Conservation (phyloP, 2,888 invertebrate genomes). For the Aporophyla nigra region DNA sequence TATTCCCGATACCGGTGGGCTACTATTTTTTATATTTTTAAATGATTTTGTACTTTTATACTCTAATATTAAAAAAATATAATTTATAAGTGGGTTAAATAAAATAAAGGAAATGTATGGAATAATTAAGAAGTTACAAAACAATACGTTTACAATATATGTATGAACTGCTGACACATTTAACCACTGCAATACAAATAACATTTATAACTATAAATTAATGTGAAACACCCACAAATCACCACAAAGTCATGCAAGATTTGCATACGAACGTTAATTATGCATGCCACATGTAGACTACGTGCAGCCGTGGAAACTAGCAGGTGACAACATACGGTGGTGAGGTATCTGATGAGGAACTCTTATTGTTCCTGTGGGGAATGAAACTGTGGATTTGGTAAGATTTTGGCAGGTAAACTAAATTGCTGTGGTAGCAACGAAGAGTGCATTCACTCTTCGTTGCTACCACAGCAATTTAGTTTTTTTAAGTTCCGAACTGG, state of each 20-base stretch:
- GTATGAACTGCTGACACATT: background rate
- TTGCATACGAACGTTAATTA: constrained; percentile 39
- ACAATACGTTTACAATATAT: background rate
- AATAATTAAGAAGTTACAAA: background rate
- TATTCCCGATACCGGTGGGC: too few relatives aligned
- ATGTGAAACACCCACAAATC: constrained; percentile 47
- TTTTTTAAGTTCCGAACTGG: too few relatives aligned
- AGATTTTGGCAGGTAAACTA: background rate
- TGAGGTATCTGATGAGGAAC: background rate
- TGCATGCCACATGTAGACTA: constrained; percentile 30
- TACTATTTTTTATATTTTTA: too few relatives aligned
- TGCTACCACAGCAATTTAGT: too few relatives aligned
- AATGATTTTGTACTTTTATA: too few relatives aligned
- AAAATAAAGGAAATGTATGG: too few relatives aligned
- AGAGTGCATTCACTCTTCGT: too few relatives aligned
- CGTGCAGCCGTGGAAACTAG: constrained; percentile 14
- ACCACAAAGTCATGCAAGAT: constrained; percentile 39
- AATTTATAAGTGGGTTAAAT: too few relatives aligned
- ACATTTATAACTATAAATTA: constrained; percentile 39
- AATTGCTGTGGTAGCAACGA: background rate
- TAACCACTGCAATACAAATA: constrained; percentile 6
- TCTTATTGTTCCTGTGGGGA: background rate
- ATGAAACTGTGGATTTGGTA: background rate
- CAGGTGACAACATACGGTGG: constrained; percentile 28
- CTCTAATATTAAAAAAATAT: too few relatives aligned